Evolutionary conservation across 2,113 vertebrate genomes (phyloP).

Genomic region (Steatornis caripensis): DNA sequence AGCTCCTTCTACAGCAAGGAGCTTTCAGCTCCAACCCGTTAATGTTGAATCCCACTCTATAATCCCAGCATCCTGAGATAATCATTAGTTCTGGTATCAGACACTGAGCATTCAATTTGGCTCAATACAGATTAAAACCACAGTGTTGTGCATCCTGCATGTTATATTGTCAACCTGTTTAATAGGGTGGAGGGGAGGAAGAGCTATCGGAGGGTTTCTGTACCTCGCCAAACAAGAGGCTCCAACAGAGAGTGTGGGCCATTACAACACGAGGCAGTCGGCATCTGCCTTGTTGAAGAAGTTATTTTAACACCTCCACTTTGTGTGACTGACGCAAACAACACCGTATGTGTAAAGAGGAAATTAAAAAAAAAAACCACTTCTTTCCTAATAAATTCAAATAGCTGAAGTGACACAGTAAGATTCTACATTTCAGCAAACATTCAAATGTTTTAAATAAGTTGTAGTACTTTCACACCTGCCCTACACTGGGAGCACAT

Average conservation of each 20-base stretch:
- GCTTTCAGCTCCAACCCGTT: not conserved
- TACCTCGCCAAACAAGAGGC: not conserved
- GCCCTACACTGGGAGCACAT: not conserved
- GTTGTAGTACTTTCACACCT: not conserved
- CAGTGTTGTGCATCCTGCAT: not conserved
- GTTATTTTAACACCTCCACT: not conserved
- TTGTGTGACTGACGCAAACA: not conserved
- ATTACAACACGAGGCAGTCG: not conserved
- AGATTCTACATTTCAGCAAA: not conserved
- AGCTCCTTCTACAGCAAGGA: not conserved
- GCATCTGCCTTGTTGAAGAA: not conserved
- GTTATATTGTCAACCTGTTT: not conserved
- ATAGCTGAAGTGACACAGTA: not conserved
- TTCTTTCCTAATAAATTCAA: not conserved
- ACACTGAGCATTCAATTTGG: not conserved
- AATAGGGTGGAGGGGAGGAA: not conserved
- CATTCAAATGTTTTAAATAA: not conserved
- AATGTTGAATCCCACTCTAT: not conserved
- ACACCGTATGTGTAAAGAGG: not conserved
- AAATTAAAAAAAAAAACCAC: not conserved
- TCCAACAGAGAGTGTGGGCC: not conserved
- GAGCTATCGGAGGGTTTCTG: not conserved
- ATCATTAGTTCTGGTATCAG: not conserved
- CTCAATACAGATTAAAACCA: not conserved
- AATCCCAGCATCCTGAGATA: not conserved